Evolutionary conservation across 2,797 vertebrate genomes (phyloP), one percentile per base, ranked within the genome.

Genomic region (Mycteria americana): DNA sequence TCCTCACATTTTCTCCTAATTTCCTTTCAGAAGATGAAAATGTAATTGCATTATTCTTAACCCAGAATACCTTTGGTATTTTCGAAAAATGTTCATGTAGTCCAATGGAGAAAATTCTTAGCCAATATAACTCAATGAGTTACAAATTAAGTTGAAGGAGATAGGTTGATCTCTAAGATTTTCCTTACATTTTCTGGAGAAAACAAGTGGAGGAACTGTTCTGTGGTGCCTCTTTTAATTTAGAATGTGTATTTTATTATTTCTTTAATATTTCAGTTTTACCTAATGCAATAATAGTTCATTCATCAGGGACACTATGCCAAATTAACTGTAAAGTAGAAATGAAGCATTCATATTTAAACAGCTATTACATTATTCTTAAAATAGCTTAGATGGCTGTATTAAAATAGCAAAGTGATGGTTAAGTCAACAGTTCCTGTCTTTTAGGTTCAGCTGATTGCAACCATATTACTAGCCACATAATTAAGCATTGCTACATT

Each of bases 271-370:
- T 82, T 51, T 83, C 67, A 62, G 25, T 62, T 94, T 93, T 85
- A 56, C 28, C 30, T 59, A 89, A 87, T 85, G 19, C 18, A 93
- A 35, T 62, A 81, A 54, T 51, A 85, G 41, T 60, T 78, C 77
- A 65, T 79, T 95, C 35, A 73, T 50, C 13, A 81, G 45, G 41
- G 35, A 86, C 28, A 56, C 22, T 92, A 21, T 24, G 41, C 59
- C 51, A 78, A 88, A 93, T 83, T 93, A 91, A 87, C 82, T 92
- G 28, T 63, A 85, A 83, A 93, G 69, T 35, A 51, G 9, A 70
- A 92, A 91, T 53, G n/a, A 95, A 72, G 10, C 33, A 82, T 64
- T 91, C 65, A 53, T 87, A 60, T 90, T 95, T 92, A 76, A 96
- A 85, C 54, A 94, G n/a, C 31, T 91, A 75, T 68, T 84, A 53